Evolutionary conservation across 2,888 invertebrate species (phyloP).

Genomic region (Rhagophthalmus giganteus): DNA sequence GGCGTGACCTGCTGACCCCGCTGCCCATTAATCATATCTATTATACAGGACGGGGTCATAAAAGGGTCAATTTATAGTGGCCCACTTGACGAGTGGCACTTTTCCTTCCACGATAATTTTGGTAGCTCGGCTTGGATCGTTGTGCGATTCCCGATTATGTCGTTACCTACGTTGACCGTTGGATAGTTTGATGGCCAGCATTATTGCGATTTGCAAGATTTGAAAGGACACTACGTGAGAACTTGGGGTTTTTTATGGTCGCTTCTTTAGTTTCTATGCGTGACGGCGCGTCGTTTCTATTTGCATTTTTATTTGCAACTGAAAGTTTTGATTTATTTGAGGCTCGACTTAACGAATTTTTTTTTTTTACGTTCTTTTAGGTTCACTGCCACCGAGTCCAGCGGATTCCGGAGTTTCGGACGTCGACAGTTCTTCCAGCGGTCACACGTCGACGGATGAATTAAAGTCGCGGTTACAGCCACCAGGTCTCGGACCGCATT

Average conservation of each 20-base stretch:
- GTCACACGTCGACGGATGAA: conserved; percentile 76
- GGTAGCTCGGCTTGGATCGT: conserved; percentile 34
- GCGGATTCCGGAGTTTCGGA: conserved; percentile 97
- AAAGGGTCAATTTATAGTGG: conserved; percentile 41
- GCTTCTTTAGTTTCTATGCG: conserved; percentile 37
- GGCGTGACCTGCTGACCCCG: conserved; percentile 55
- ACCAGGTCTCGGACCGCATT: conserved; percentile 50
- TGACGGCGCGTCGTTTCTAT: conserved; percentile 46
- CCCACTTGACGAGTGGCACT: conserved; percentile 26
- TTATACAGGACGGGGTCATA: conserved; percentile 49
- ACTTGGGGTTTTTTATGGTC: conserved; percentile 46
- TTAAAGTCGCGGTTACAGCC: conserved; percentile 86
- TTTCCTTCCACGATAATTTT: conserved; percentile 9
- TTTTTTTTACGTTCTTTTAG: conserved; percentile 56
- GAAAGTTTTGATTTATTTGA: conserved; percentile 54
- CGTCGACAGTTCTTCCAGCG: conserved; percentile 89
- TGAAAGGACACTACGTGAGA: conserved; percentile 52
- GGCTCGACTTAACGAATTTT: conserved; percentile 3
- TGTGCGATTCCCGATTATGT: conserved; percentile 54
- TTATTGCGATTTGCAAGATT: conserved; percentile 46
- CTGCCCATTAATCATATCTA: conserved; percentile 58
- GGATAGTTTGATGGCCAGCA: conserved; percentile 42
- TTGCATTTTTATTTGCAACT: conserved; percentile 54
- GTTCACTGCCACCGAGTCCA: conserved; percentile 94
- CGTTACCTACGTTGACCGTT: conserved; percentile 56